A percentile compares a stretch with the other conserved stretches of the same genome.
Conservation (phyloP, 1,140 invertebrate species). For the Latrodectus geometricus region DNA sequence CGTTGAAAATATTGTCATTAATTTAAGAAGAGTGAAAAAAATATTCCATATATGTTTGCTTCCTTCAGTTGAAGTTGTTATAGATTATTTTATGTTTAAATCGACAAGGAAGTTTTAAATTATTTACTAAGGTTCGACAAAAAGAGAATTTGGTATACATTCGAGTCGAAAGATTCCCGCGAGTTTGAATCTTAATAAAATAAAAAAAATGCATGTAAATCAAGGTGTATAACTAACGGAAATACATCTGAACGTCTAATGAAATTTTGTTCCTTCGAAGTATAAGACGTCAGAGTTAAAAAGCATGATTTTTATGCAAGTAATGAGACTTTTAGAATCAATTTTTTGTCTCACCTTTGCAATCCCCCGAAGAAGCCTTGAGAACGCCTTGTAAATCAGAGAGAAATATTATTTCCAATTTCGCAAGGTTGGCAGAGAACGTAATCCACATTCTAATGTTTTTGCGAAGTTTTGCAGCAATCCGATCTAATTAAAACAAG, state of each 20-base stretch:
- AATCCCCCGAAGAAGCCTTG: not conserved
- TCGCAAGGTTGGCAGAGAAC: slow-evolving; percentile 18
- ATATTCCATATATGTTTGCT: no score
- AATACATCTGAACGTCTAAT: not conserved
- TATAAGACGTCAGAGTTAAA: slow-evolving; percentile 13
- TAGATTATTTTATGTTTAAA: not conserved
- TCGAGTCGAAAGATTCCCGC: slow-evolving; percentile 9
- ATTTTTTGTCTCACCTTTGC: slow-evolving; percentile 1
- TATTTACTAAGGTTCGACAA: not conserved
- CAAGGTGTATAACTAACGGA: not conserved
- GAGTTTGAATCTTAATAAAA: slow-evolving; percentile 19
- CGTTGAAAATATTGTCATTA: no score
- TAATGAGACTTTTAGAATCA: slow-evolving; percentile 7
- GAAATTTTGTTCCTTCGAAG: not conserved
- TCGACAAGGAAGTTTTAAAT: not conserved
- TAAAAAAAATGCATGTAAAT: not conserved
- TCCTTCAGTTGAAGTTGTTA: not conserved
- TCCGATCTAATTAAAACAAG: slow-evolving; percentile 60
- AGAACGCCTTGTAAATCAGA: slow-evolving; percentile 47
- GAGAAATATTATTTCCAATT: slow-evolving; percentile 35
- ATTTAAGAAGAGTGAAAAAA: no score
- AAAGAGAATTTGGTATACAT: not conserved
- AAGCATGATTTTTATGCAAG: slow-evolving; percentile 34
- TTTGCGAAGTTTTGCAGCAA: slow-evolving; percentile 33
- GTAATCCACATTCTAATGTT: slow-evolving; percentile 56